Evolutionary conservation across 2,888 invertebrate species (phyloP), one percentile per base, ranked within the genome.

Genomic region (Harmothoe impar): DNA sequence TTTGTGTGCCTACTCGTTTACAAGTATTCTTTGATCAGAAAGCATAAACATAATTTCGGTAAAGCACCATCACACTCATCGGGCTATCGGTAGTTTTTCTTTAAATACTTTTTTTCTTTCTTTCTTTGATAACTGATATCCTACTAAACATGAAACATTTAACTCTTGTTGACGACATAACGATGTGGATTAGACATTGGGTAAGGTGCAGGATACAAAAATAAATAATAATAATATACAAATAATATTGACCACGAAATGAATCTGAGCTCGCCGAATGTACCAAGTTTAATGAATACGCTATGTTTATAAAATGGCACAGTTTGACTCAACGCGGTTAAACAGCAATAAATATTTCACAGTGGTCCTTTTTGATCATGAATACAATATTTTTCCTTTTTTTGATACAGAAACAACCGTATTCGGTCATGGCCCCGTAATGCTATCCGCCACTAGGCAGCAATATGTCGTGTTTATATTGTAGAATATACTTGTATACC

Each of bases 231-330:
- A n/a, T 20, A 43, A 43, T 43, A 43, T 62, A 15, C 20, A 20
- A 62, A 62, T 62, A 62, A 62, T 62, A 12, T 5, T n/a, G 62
- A 62, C 62, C 62, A 62, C 43, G 1, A 62, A 3, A 12, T 62
- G 62, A 12, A 43, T 43, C 43, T 62, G 62, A n/a, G 62, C 20
- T 62, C 3, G n/a, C 23, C 62, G 62, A 62, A n/a, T 62, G n/a
- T 62, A 20, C 20, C 3, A 62, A 62, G 62, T 62, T n/a, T 20
- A 20, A n/a, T 62, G 23, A 20, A 62, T n/a, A 62, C 20, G 20
- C 62, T 62, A 62, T n/a, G 23, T 62, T 15, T 62, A 62, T 62
- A 62, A 62, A n/a, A 62, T 62, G 62, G 62, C 62, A 62, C 62
- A n/a, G 62, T 12, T 62, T 62, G 62, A 62, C 62, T 62, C 23